Percentiles rank a stretch among this genome's conserved stretches.
These are phyloP conservation scores for Rambutsinella grinnellia DNA, from an alignment of 2,888 invertebrate genomes.

Conservation along the genomic window DNA sequence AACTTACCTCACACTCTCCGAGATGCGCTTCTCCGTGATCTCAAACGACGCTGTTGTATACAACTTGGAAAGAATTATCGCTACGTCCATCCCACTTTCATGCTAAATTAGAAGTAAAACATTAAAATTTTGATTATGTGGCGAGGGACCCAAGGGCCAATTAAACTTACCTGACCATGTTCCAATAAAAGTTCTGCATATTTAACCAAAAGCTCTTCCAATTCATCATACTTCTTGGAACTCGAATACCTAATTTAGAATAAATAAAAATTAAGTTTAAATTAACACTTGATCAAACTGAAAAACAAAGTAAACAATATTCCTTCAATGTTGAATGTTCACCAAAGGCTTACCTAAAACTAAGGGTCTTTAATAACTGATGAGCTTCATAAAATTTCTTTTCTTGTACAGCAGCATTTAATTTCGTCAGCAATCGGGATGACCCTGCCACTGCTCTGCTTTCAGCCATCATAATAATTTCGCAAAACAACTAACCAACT, in stretches of 20 bases:
- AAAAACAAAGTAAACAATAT: not conserved
- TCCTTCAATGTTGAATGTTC: not conserved
- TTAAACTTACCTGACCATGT: slow-evolving; percentile 54
- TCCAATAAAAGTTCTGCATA: slow-evolving; percentile 53
- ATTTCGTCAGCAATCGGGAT: slow-evolving; percentile 54
- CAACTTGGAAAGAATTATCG: slow-evolving; percentile 63
- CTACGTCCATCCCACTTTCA: slow-evolving; percentile 65
- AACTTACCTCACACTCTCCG: slow-evolving; percentile 47
- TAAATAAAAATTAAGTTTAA: not conserved
- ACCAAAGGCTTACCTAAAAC: slow-evolving; percentile 57
- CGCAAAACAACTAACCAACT: too few relatives aligned
- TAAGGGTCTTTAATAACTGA: slow-evolving; percentile 63
- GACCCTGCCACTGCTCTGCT: slow-evolving; percentile 39
- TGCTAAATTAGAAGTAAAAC: slow-evolving; percentile 31
- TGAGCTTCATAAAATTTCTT: slow-evolving; percentile 65
- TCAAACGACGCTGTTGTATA: slow-evolving; percentile 50
- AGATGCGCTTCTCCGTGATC: slow-evolving; percentile 48
- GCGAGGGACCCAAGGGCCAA: too few relatives aligned
- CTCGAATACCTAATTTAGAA: slow-evolving; percentile 54
- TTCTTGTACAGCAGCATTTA: slow-evolving; percentile 57
- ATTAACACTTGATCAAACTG: not conserved
- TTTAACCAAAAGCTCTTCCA: slow-evolving; percentile 58
- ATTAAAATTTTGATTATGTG: slow-evolving; percentile 12
- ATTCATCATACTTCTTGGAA: slow-evolving; percentile 57
- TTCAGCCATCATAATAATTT: slow-evolving; percentile 53